Evolutionary conservation across 2,888 invertebrate genomes (phyloP).

Genomic region (Girardia tigrina): DNA sequence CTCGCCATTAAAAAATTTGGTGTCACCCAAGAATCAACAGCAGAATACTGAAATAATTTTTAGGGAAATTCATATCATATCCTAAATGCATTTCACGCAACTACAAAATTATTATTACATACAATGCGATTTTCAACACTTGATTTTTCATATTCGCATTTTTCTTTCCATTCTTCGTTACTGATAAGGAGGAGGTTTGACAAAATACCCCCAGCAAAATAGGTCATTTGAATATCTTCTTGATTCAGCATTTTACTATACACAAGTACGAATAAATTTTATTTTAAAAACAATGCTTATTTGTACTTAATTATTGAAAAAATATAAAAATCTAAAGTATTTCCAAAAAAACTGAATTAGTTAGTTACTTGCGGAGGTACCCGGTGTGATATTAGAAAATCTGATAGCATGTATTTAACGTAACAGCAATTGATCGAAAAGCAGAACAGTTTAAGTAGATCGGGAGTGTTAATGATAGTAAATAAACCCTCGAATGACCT

Average conservation of each 20-base stretch:
- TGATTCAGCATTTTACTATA: conserved; percentile 35
- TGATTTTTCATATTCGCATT: conserved; percentile 10
- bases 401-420: no score
- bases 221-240: conserved; percentile 55
- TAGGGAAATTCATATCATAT: conserved; percentile 14
- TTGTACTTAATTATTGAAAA: no score
- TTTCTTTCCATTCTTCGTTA: conserved; percentile 25
- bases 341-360: no score
- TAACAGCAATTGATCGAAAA: no score
- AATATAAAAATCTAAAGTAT: no score
- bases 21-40: conserved; percentile 58
- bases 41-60: conserved; percentile 50
- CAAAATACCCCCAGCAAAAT: conserved; percentile 63
- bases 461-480: no score
- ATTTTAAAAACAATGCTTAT: no score
- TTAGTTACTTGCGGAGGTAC: no score
- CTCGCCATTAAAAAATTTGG: conserved; percentile 66
- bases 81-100: conserved; percentile 23
- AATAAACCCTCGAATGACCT: no score
- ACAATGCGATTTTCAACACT: background rate
- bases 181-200: conserved; percentile 53
- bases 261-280: no score
- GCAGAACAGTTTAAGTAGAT: no score
- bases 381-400: no score
- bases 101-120: background rate